These are phyloP conservation scores for Coracopsis vasa DNA, from an alignment of 2,113 vertebrate species.

Conservation along the genomic window DNA sequence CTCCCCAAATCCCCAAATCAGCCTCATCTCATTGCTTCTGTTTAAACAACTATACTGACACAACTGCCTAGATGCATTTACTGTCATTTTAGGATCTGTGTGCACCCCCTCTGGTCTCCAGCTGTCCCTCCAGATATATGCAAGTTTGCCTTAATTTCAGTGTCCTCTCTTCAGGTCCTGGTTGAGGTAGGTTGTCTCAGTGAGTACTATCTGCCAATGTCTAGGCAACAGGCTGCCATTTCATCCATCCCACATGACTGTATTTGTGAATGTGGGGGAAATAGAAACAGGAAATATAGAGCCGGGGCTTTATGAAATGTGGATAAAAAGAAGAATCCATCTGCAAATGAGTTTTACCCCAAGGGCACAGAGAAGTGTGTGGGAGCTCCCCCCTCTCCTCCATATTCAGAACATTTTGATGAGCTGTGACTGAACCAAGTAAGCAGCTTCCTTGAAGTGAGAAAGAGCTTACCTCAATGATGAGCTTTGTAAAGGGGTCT, in stretches of 20 bases:
- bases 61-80: background rate
- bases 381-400: background rate
- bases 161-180: background rate
- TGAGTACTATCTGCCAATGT: background rate
- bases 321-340: background rate
- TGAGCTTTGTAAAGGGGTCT: conserved; percentile 89
- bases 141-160: background rate
- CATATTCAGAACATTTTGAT: background rate
- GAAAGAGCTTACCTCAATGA: conserved; percentile 84
- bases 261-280: background rate
- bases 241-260: background rate
- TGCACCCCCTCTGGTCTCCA: background rate
- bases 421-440: background rate
- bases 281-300: background rate
- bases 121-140: too few relatives aligned
- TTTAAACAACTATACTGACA: background rate
- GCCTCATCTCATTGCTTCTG: background rate
- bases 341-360: background rate
- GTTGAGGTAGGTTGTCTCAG: background rate
- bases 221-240: background rate
- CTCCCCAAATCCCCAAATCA: background rate
- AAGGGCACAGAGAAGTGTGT: background rate
- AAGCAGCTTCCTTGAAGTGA: background rate
- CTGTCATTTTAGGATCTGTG: background rate
- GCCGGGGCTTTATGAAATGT: background rate